Conservation (phyloP, 2,113 vertebrate genomes). For the Hiodon tergisus region DNA sequence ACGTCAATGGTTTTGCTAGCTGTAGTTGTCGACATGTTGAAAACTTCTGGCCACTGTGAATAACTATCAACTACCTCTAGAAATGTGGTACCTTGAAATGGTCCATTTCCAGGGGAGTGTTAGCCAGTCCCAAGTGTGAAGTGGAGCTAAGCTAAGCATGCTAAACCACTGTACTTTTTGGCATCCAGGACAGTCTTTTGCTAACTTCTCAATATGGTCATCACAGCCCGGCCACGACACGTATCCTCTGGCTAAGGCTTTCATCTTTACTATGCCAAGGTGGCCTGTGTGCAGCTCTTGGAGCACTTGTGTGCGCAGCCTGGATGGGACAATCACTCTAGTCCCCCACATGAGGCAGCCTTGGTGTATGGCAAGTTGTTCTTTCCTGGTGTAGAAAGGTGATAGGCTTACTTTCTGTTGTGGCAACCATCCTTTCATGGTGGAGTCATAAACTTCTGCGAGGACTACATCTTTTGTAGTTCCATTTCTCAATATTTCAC, state of each 20-base stretch:
- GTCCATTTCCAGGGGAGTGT: neutral
- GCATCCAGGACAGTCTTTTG: neutral
- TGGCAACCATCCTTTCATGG: neutral
- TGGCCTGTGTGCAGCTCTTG: constrained; percentile 4
- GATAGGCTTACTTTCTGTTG: constrained; percentile 1
- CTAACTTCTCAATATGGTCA: neutral
- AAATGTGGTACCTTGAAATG: neutral
- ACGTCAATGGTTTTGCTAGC: neutral
- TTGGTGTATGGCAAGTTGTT: constrained; percentile 3
- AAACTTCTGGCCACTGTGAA: neutral
- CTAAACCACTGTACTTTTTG: constrained; percentile 13
- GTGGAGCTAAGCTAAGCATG: neutral
- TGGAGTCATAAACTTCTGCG: neutral
- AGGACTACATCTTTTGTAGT: constrained; percentile 21
- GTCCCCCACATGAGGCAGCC: constrained; percentile 19
- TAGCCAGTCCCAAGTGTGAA: neutral
- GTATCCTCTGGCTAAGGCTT: neutral
- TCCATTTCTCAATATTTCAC: neutral
- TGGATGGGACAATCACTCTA: constrained; percentile 15
- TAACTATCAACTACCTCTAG: neutral
- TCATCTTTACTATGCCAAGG: constrained; percentile 19
- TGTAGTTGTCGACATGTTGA: constrained; percentile 8
- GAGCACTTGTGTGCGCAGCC: neutral
- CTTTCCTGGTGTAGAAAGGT: neutral
- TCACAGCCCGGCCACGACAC: constrained; percentile 13